Base-by-base conservation (phyloP, 2,113 vertebrate species). In the Vidua chalybeata region DNA sequence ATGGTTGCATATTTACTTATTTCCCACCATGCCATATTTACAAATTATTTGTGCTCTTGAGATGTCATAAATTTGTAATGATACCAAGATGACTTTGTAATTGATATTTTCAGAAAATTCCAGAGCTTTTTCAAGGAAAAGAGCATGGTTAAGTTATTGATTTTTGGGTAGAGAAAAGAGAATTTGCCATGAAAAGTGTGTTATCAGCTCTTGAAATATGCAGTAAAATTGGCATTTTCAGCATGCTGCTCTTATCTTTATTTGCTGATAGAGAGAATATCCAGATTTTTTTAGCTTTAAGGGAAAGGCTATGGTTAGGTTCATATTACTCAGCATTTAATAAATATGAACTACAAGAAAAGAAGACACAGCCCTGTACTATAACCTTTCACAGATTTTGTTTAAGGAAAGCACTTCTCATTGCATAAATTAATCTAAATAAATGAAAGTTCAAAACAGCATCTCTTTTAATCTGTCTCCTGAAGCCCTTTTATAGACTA, bases 221-320 rank as follows among this genome's bases (percentile, higher is more conserved):
- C 67, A 98, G 96, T 96, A 97, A 98, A 98, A 96, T 96, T 89
- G 97, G 84, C 95, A 97, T 98, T 98, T 98, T 97, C 91, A 97
- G 95, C 96, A 98, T 98, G 94, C 94, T 98, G 19, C 71, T 95
- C 97, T 98, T 98, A 98, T 98, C 98, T 98, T 98, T 98, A 98
- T 98, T 98, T 98, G 97, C 98, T 98, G 97, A 96, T 97, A 96
- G 97, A 97, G 97, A 98, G 96, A 97, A 95, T 98, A 97, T 97
- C 97, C 98, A 98, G 98, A 97, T 92, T 96, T 98, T 97, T 89
- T 95, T 90, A 95, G 89, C 69, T 95, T 96, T 97, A 97, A 97
- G 93, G 87, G 89, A 94, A 97, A 96, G 80, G 67, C 73, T 93
- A 71, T 68, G 94, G 71, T 74, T 87, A 95, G 94, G 84, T 96